Evolutionary conservation across 1,140 invertebrate genomes (phyloP), one percentile per base, ranked within the genome.

Genomic region (Euschistus heros): DNA sequence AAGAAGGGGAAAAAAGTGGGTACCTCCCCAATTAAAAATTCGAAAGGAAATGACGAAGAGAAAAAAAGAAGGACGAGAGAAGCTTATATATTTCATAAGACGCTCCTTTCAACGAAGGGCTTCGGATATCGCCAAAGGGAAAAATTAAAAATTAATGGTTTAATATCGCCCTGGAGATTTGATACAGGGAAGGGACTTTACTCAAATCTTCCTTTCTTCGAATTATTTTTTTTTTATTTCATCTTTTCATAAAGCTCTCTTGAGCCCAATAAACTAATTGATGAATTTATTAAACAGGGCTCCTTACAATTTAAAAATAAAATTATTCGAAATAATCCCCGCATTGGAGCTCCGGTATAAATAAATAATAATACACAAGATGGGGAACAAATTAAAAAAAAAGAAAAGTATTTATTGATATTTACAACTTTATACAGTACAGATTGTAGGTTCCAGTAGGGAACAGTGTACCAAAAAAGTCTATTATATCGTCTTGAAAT

Each of bases 71-170:
- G 33, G 7, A 37, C 10, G 2, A 57, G 18, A 57, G 18, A 22
- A 15, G 54, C 54, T 57, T 57, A 50, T 50, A 50, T 50, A 50
- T 50, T 50, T 50, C 22, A 50, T 50, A 50, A 50, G 47, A 22
- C 47, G n/a, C n/a, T 50, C 22, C n/a, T 50, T 50, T 50, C 47
- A 20, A 27, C 18, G 24, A 57, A 22, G 54, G 18, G 54, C 18
- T 22, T 24, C 54, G 15, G 18, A 24, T 57, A 26, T 20, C 18
- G 15, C 54, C 8, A 22, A 57, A 57, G 54, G 15, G 18, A 57
- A 57, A 57, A 57, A 57, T 57, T 57, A 57, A 57, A 57, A 57
- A 57, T 57, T 57, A 57, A 57, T 57, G 54, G 20, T 57, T 57
- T 57, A 57, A 57, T 57, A 57, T 57, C 5, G 54, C 2, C 2